phyloP scores from a whole-genome alignment of 2,888 invertebrate species.

The Venusia cambrica region DNA sequence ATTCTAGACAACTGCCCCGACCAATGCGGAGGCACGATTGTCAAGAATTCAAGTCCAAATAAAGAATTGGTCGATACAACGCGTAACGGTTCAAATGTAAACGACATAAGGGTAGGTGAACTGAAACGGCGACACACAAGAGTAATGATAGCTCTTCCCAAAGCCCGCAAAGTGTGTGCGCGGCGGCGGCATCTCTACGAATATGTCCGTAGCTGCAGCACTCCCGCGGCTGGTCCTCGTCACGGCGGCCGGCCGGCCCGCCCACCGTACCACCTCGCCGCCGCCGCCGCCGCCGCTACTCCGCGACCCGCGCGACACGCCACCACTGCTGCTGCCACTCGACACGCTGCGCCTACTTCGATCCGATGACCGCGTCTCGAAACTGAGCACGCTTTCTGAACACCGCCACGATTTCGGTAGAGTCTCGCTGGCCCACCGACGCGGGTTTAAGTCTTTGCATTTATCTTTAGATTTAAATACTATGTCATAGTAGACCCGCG shows the following conservation, averaged over 20 bases:
- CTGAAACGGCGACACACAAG: conserved; percentile 77
- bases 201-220: conserved; percentile 71
- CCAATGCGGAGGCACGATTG: conserved; percentile 5
- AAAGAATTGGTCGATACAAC: background rate
- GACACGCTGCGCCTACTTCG: conserved; percentile 54
- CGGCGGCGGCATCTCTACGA: conserved; percentile 71
- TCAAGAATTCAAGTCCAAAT: conserved; percentile 15
- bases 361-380: conserved; percentile 48
- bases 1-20: conserved; percentile 15
- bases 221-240: conserved; percentile 76
- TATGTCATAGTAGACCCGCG: conserved; percentile 67
- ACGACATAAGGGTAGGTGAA: conserved; percentile 75
- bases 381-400: conserved; percentile 65
- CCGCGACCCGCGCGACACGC: conserved; percentile 32
- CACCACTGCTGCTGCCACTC: conserved; percentile 45
- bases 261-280: conserved; percentile 68
- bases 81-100: conserved; percentile 54
- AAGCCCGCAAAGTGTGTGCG: conserved; percentile 76
- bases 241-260: conserved; percentile 74
- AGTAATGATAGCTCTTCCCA: conserved; percentile 78
- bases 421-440: conserved; percentile 66
- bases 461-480: conserved; percentile 50
- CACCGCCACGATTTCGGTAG: conserved; percentile 72
- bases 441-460: conserved; percentile 53
- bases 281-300: conserved; percentile 41